phyloP scores from a whole-genome alignment of 2,113 vertebrate genomes.

The Tauraco erythrolophus region DNA sequence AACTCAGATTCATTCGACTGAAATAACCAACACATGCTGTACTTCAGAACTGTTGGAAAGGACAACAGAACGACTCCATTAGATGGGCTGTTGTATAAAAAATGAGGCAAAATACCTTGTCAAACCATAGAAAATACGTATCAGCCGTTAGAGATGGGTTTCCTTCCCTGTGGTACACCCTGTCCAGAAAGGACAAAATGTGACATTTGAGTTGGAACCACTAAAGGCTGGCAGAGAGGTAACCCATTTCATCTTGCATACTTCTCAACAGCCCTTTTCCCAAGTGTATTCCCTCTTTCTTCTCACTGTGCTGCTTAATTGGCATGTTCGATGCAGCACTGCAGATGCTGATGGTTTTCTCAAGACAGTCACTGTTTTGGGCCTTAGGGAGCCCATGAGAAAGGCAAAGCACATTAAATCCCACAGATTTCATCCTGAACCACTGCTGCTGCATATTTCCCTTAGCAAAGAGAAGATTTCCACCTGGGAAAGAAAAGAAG shows the following conservation, averaged over 20 bases:
- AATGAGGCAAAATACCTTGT: constrained; percentile 7
- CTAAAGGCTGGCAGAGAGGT: background rate
- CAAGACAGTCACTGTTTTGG: background rate
- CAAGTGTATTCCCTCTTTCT: background rate
- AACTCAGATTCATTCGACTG: constrained; percentile 42
- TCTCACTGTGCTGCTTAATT: background rate
- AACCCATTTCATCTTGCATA: background rate
- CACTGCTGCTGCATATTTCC: background rate
- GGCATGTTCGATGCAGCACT: background rate
- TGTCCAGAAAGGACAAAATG: background rate
- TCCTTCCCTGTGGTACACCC: background rate
- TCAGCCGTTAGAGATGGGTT: background rate
- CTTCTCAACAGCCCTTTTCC: background rate
- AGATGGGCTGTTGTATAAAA: background rate
- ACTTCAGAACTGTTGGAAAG: constrained; percentile 40
- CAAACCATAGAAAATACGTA: background rate
- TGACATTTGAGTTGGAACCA: background rate
- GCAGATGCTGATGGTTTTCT: background rate
- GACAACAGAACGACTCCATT: constrained; percentile 18
- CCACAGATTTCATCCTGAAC: background rate
- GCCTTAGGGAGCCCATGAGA: background rate
- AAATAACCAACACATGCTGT: constrained; percentile 61
- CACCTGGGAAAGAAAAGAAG: background rate
- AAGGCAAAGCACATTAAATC: background rate
- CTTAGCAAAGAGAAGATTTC: background rate